Percentiles rank a stretch among this genome's conserved stretches.
Evolutionary conservation across 2,797 vertebrate genomes (phyloP).

Genomic region (Sebastes taczanowskii): DNA sequence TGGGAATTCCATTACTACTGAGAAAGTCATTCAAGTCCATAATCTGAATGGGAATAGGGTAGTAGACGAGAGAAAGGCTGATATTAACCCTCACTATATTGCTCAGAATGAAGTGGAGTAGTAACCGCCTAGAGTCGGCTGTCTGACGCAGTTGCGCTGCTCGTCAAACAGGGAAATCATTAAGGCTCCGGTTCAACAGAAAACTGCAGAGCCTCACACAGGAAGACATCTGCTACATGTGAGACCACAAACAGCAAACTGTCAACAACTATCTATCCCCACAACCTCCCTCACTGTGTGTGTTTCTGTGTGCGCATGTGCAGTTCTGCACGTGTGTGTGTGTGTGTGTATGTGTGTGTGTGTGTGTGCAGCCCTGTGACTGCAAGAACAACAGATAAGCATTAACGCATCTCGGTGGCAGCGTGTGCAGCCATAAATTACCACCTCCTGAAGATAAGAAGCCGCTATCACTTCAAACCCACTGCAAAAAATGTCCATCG

Average conservation of each 20-base stretch:
- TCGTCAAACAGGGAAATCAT: constrained; percentile 54
- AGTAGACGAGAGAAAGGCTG: constrained; percentile 12
- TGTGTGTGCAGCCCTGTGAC: constrained; percentile 12
- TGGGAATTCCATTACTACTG: constrained; percentile 73
- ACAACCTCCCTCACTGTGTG: constrained; percentile 31
- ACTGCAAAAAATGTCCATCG: constrained; percentile 30
- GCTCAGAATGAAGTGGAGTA: constrained; percentile 38
- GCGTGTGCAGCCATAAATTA: constrained; percentile 47
- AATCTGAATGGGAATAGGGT: constrained; percentile 52
- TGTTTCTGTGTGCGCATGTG: not conserved
- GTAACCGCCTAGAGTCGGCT: constrained; percentile 23
- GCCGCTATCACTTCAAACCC: constrained; percentile 7
- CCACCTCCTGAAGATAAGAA: constrained; percentile 53
- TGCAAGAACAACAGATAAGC: constrained; percentile 66
- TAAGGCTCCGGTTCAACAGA: constrained; percentile 50
- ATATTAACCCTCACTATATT: constrained; percentile 38
- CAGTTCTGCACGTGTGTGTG: not conserved
- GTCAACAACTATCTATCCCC: constrained; percentile 71
- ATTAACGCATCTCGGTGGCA: constrained; percentile 39
- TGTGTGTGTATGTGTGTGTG: not conserved
- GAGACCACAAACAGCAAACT: constrained; percentile 78
- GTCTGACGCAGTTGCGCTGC: constrained; percentile 20
- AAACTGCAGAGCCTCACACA: constrained; percentile 66
- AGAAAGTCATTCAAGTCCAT: constrained; percentile 65
- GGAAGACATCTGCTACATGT: constrained; percentile 77